Conservation (phyloP, 1,140 invertebrate species). For the Drosophila sp. region DNA sequence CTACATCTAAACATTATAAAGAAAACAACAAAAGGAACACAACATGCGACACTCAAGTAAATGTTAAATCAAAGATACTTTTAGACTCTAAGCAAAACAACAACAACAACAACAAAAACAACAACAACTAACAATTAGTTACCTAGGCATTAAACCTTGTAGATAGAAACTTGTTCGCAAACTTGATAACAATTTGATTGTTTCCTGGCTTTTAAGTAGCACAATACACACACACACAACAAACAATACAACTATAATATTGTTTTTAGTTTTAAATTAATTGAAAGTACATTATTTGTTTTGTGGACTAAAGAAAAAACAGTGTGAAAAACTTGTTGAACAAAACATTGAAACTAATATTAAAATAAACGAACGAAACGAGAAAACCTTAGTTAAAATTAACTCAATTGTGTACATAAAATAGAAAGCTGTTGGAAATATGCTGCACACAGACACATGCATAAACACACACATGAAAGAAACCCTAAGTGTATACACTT, state of each 20-base stretch:
- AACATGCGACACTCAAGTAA: slow-evolving; percentile 69
- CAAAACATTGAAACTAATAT: slow-evolving; percentile 17
- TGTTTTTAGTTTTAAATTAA: slow-evolving; percentile 12
- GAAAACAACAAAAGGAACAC: slow-evolving; percentile 27
- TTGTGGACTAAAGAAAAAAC: slow-evolving; percentile 20
- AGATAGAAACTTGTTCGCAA: slow-evolving; percentile 34
- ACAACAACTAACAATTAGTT: slow-evolving; percentile 34
- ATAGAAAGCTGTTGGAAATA: slow-evolving; percentile 22
- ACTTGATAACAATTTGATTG: slow-evolving; percentile 38
- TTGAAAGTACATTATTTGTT: background rate
- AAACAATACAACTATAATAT: slow-evolving; percentile 8
- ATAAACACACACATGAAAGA: slow-evolving; percentile 21
- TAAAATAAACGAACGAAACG: slow-evolving; percentile 38
- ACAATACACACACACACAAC: slow-evolving; percentile 10
- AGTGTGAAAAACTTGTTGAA: slow-evolving; percentile 19
- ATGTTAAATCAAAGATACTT: slow-evolving; percentile 79
- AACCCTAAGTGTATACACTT: slow-evolving; percentile 74
- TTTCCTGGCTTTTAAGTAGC: slow-evolving; percentile 30
- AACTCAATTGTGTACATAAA: slow-evolving; percentile 44
- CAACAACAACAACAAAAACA: slow-evolving; percentile 30
- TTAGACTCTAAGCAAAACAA: slow-evolving; percentile 53
- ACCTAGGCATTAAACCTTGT: slow-evolving; percentile 29
- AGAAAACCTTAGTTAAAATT: slow-evolving; percentile 54
- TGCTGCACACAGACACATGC: slow-evolving; percentile 26
- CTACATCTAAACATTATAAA: slow-evolving; percentile 8